Conservation (phyloP, 2,113 vertebrate genomes). For the Plestiodon gilberti region DNA sequence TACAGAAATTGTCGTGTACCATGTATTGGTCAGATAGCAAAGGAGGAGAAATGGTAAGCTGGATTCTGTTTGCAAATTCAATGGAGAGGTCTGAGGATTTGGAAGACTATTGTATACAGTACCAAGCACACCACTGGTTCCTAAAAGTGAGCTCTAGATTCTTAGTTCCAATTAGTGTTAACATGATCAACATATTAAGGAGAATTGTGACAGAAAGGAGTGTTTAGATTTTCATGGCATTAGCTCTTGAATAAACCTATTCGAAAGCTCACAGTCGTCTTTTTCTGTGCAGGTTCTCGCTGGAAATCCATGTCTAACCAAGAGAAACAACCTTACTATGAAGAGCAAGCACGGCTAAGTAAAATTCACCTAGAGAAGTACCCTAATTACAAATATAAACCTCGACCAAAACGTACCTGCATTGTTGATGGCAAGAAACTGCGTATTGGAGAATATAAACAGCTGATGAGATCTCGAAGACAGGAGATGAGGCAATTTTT, state of each 20-base stretch:
- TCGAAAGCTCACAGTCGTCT: slow-evolving; percentile 31
- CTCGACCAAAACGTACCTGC: slow-evolving; percentile 97
- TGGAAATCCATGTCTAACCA: slow-evolving; percentile 99
- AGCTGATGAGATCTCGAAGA: slow-evolving; percentile 97
- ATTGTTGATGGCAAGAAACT: slow-evolving; percentile 99
- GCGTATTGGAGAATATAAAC: slow-evolving; percentile 98
- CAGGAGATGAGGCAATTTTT: slow-evolving; percentile 99
- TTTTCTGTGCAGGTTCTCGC: slow-evolving; percentile 86
- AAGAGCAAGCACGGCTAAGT: slow-evolving; percentile 97
- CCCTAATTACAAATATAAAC: slow-evolving; percentile 99
- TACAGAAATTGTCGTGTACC: too few relatives aligned
- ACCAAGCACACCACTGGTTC: not conserved
- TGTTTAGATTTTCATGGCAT: not conserved
- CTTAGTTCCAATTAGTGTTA: slow-evolving; percentile 20
- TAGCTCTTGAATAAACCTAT: not conserved
- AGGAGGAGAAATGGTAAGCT: not conserved
- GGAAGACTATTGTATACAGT: not conserved
- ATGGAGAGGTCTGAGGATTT: not conserved
- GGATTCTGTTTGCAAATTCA: not conserved
- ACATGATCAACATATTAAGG: slow-evolving; percentile 7
- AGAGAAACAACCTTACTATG: slow-evolving; percentile 98
- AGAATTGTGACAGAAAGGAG: not conserved
- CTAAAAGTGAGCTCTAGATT: not conserved
- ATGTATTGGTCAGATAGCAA: not conserved
- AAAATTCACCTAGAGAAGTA: slow-evolving; percentile 99